These are phyloP conservation scores for Norana najaformis DNA, from an alignment of 2,888 invertebrate species.

Conservation along the genomic window DNA sequence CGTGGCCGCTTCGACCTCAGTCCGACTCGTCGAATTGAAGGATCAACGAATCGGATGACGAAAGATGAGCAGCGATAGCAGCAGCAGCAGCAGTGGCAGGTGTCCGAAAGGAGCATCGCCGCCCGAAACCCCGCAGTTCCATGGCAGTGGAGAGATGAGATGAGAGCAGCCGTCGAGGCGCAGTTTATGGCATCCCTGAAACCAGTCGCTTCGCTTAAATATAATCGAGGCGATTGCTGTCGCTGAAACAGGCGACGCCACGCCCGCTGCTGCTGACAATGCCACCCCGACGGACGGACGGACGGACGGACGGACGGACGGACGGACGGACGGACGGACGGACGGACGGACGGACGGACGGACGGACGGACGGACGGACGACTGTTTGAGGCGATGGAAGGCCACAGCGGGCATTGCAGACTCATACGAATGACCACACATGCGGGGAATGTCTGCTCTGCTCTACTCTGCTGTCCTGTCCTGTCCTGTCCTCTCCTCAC, in stretches of 20 bases:
- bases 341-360: neutral
- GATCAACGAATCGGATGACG: neutral
- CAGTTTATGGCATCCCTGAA: neutral
- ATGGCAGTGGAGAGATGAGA: neutral
- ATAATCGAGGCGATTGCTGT: neutral
- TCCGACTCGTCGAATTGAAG: neutral
- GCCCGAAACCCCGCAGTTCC: neutral
- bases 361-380: neutral
- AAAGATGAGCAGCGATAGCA: neutral
- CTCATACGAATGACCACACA: neutral
- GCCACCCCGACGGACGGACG: neutral
- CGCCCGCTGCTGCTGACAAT: slow-evolving; percentile 7
- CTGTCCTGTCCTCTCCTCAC: neutral
- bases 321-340: neutral
- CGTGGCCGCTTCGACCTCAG: neutral
- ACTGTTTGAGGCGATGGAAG: neutral
- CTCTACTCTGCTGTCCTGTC: neutral
- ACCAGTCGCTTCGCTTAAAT: neutral
- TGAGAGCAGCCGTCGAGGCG: neutral
- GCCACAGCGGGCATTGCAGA: neutral
- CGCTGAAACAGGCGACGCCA: neutral
- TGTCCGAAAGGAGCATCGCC: neutral
- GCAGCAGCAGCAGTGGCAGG: neutral
- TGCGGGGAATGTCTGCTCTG: neutral
- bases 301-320: neutral